Evolutionary conservation across 2,888 invertebrate species (phyloP).

Genomic region (Deilephila porcellus): DNA sequence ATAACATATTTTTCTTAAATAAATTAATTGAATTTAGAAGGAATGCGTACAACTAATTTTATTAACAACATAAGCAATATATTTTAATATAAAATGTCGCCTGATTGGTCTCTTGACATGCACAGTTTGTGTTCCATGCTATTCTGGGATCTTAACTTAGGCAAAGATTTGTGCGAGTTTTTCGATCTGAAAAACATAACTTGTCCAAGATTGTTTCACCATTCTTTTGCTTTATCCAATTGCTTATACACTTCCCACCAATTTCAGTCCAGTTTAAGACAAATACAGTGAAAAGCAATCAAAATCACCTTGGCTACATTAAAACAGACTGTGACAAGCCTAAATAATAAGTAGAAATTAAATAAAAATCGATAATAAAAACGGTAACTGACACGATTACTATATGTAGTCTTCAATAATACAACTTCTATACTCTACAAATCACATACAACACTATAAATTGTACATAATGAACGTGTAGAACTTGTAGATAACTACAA

Average conservation of each 20-base stretch:
- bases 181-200: not conserved
- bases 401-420: not conserved
- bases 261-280: not conserved
- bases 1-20: no score
- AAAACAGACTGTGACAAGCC: not conserved
- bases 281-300: not conserved
- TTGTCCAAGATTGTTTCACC: not conserved
- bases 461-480: not conserved
- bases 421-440: conserved; percentile 17
- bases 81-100: no score
- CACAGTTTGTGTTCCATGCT: not conserved
- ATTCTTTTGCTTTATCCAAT: not conserved
- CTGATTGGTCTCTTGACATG: not conserved
- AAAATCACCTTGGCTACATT: not conserved
- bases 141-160: not conserved
- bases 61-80: no score
- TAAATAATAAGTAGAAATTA: not conserved
- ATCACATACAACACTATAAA: conserved; percentile 9
- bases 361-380: not conserved
- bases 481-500: conserved; percentile 10
- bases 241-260: not conserved
- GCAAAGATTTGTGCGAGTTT: not conserved
- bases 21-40: no score
- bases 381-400: not conserved
- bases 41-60: no score